Evolutionary conservation across 2,797 vertebrate genomes (phyloP), one percentile per base, ranked within the genome.

Genomic region (Chrosomus eos): DNA sequence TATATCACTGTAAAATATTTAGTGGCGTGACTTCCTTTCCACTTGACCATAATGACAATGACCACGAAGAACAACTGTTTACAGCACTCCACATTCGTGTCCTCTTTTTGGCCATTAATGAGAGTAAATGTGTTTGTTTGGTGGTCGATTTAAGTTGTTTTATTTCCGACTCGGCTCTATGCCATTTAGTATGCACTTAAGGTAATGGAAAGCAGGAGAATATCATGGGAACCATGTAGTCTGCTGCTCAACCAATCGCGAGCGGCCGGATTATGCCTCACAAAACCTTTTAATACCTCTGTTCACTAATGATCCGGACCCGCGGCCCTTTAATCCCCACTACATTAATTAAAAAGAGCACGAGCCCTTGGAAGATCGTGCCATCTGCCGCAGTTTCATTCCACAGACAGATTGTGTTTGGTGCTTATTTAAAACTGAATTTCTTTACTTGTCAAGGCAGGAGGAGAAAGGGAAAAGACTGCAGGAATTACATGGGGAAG

Each of bases 201-300:
- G 91, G 90, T 93, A 90, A 90, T 88, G 89, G 92, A 94, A 94
- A 94, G 92, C 93, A 93, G 93, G 92, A 94, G 92, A 94, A 90
- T 93, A 90, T 91, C 92, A 92, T 92, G 90, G 92, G 87, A 74
- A 92, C 72, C 74, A 53, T 60, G 85, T 92, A 93, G 93, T 91
- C 88, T 91, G 91, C 93, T 92, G 92, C 92, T 93, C 92, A 91
- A 92, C 91, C 89, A 93, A 93, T 91, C 91, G 92, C 93, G 91
- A 92, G 91, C 91, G 87, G 87, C 91, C 91, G 94, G 94, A 95
- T 95, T 95, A 95, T 93, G 92, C 91, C 92, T 93, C 93, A 93
- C 93, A 94, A 95, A 95, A 95, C 94, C 93, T 95, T 94, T 95
- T 95, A 95, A 95, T 95, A 94, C 94, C 93, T 93, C 95, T 95